Percentiles rank a stretch among this genome's conserved stretches.
phyloP scores from a whole-genome alignment of 2,888 invertebrate species.

The Rhamnusium bicolor region DNA sequence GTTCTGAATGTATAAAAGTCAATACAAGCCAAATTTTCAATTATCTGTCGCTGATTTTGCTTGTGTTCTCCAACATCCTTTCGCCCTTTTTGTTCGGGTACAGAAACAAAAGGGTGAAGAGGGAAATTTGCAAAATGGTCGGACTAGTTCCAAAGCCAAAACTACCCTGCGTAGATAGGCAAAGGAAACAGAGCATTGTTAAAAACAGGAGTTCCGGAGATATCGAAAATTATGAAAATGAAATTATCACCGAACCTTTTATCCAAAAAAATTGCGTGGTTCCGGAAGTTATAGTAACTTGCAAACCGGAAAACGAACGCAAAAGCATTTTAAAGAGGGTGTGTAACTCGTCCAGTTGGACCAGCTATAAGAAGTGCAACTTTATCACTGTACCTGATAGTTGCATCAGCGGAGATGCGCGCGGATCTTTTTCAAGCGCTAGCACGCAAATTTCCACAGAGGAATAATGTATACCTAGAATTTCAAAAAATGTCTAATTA shows the following conservation, averaged over 20 bases:
- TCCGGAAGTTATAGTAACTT: conserved; percentile 66
- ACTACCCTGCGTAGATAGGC: conserved; percentile 36
- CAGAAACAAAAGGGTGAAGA: conserved; percentile 79
- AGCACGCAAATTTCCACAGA: conserved; percentile 69
- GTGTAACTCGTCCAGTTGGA: conserved; percentile 65
- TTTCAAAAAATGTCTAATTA: not conserved
- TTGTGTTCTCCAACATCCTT: conserved; percentile 77
- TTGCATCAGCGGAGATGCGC: conserved; percentile 66
- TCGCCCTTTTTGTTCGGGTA: conserved; percentile 86
- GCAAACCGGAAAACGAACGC: conserved; percentile 63
- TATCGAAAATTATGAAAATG: conserved; percentile 42
- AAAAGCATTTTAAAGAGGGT: conserved; percentile 69
- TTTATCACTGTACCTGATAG: conserved; percentile 69
- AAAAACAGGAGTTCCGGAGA: conserved; percentile 49
- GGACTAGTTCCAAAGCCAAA: conserved; percentile 57
- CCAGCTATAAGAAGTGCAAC: conserved; percentile 65
- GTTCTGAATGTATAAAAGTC: conserved; percentile 59
- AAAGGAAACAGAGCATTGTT: conserved; percentile 28
- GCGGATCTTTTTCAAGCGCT: conserved; percentile 70
- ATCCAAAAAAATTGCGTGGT: conserved; percentile 48
- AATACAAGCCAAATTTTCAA: conserved; percentile 71
- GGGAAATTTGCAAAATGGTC: conserved; percentile 74
- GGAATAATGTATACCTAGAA: conserved; percentile 51
- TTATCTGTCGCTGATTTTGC: conserved; percentile 74
- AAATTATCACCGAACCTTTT: conserved; percentile 47